Evolutionary conservation across 2,888 invertebrate genomes (phyloP).

Genomic region (Pyrgus malvae): DNA sequence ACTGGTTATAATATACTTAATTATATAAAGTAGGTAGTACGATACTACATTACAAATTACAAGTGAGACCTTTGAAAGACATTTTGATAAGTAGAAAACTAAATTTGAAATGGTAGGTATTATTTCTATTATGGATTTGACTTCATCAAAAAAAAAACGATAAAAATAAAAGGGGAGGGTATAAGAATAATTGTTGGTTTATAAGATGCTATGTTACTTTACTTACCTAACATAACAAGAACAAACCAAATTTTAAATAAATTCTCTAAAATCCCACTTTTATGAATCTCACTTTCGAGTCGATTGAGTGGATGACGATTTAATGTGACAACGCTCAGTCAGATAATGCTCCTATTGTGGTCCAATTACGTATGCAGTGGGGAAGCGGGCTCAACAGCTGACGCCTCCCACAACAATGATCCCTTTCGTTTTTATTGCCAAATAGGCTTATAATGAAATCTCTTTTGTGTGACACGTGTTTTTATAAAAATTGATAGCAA

Average conservation of each 20-base stretch:
- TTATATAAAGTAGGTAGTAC: no score
- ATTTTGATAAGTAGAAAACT: no score
- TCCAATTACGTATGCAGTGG: constrained; percentile 49
- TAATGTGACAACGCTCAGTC: constrained; percentile 66
- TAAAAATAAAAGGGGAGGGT: no score
- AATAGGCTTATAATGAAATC: constrained; percentile 29
- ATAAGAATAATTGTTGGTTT: no score
- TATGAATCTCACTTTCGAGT: constrained; percentile 50
- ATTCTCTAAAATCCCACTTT: constrained; percentile 1
- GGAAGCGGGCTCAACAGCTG: constrained; percentile 54
- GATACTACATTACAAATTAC: no score
- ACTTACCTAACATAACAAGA: no score
- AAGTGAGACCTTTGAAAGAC: no score
- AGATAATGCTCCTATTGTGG: constrained; percentile 62
- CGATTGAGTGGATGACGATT: constrained; percentile 67
- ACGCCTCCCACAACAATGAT: constrained; percentile 41
- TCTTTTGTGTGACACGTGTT: constrained; percentile 5
- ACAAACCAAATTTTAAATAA: background rate
- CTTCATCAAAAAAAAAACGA: no score
- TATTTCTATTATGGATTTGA: no score
- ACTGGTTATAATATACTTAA: no score
- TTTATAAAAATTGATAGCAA: background rate
- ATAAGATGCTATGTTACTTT: no score
- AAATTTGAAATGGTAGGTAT: no score
- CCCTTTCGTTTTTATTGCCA: constrained; percentile 40